Conservation (phyloP, 2,797 vertebrate species). For the Bryconaethiops microstoma region DNA sequence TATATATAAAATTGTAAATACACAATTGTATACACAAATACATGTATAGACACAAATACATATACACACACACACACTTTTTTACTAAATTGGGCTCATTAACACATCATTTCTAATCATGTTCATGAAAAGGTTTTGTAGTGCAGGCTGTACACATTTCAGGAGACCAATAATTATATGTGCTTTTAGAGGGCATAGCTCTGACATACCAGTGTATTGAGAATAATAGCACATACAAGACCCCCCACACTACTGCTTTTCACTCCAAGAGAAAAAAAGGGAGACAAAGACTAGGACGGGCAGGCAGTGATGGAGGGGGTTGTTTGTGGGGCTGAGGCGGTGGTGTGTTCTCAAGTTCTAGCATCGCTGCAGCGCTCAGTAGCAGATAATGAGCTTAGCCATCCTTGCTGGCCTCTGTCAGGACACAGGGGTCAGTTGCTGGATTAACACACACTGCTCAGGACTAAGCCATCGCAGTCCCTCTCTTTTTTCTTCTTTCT, state of each 20-base stretch:
- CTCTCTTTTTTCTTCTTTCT: slow-evolving; percentile 50
- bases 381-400: slow-evolving; percentile 80
- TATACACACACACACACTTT: too few relatives aligned
- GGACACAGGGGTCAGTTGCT: slow-evolving; percentile 76
- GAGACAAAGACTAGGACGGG: not conserved
- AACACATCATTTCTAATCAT: too few relatives aligned
- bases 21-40: too few relatives aligned
- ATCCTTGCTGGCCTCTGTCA: slow-evolving; percentile 71
- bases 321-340: slow-evolving; percentile 53
- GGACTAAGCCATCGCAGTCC: slow-evolving; percentile 59
- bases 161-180: not conserved
- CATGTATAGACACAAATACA: too few relatives aligned
- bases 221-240: slow-evolving; percentile 24
- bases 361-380: slow-evolving; percentile 62
- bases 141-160: not conserved
- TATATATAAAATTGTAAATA: too few relatives aligned
- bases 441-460: slow-evolving; percentile 75
- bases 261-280: not conserved
- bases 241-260: slow-evolving; percentile 15
- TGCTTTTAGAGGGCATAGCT: not conserved
- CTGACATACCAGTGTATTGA: not conserved
- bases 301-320: slow-evolving; percentile 3
- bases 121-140: too few relatives aligned
- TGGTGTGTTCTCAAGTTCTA: slow-evolving; percentile 66
- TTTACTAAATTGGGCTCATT: too few relatives aligned